These are phyloP conservation scores for Volucella zonaria DNA, from an alignment of 2,888 invertebrate species.

Conservation along the genomic window DNA sequence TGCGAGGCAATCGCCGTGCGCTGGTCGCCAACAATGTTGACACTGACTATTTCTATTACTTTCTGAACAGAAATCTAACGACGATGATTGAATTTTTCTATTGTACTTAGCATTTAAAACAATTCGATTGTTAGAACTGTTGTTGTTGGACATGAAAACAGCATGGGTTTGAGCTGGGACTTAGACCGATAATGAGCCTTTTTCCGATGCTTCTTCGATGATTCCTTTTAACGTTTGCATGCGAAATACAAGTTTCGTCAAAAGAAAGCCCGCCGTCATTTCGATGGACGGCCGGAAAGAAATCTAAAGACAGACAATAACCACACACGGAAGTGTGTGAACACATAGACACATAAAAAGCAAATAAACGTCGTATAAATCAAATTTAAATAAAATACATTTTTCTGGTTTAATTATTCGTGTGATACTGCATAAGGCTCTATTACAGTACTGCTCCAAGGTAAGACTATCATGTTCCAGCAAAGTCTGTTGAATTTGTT, in stretches of 20 bases:
- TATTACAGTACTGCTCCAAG: neutral
- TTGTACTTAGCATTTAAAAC: neutral
- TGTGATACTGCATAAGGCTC: neutral
- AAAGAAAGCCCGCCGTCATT: too few species aligned
- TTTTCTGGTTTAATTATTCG: too few species aligned
- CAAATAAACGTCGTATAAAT: too few species aligned
- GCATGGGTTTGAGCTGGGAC: neutral
- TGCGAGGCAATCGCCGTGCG: slow-evolving; percentile 2
- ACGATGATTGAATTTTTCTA: neutral
- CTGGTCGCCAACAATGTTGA: slow-evolving; percentile 1
- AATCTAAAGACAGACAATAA: too few species aligned
- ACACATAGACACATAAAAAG: too few species aligned
- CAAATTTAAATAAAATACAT: too few species aligned
- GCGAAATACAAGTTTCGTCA: too few species aligned
- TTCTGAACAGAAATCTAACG: neutral
- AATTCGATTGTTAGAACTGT: neutral
- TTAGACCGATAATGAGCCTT: slow-evolving; percentile 8
- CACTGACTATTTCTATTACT: neutral
- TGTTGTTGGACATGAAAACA: neutral
- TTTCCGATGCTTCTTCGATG: slow-evolving; percentile 1
- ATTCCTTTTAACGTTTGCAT: too few species aligned
- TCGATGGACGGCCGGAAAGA: too few species aligned
- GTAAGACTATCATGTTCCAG: slow-evolving; percentile 9
- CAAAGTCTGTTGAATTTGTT: neutral
- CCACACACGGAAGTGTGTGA: too few species aligned